These are phyloP conservation scores for Thelaira solivaga DNA, from an alignment of 2,888 invertebrate genomes.

Conservation along the genomic window DNA sequence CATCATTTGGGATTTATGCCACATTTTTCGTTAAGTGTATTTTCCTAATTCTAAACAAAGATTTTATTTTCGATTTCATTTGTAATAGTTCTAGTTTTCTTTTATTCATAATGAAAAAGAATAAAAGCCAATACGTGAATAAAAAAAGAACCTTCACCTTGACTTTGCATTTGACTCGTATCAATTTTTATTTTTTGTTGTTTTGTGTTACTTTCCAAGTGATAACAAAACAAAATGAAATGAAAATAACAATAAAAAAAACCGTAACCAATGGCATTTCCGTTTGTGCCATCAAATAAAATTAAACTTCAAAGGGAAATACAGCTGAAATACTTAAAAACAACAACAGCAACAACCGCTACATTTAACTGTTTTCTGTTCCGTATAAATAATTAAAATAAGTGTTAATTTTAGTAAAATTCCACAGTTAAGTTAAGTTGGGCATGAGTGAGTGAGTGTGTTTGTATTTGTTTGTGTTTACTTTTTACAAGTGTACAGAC, in stretches of 20 bases:
- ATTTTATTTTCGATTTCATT: too few species aligned
- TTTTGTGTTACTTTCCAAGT: too few species aligned
- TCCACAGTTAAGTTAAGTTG: conserved; percentile 4
- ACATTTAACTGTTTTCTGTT: conserved; percentile 29
- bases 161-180: too few species aligned
- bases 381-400: conserved; percentile 24
- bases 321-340: conserved; percentile 13
- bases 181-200: too few species aligned
- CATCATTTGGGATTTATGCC: too few species aligned
- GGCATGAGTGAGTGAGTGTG: too few species aligned
- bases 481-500: not conserved
- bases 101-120: too few species aligned
- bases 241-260: conserved; percentile 42
- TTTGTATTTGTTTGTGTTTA: too few species aligned
- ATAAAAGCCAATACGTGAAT: too few species aligned
- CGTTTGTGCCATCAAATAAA: conserved; percentile 42
- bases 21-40: too few species aligned
- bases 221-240: conserved; percentile 42
- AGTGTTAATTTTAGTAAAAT: conserved; percentile 24
- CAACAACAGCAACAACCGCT: not conserved
- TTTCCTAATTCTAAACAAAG: too few species aligned
- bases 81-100: too few species aligned
- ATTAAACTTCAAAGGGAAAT: conserved; percentile 29
- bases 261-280: conserved; percentile 53
- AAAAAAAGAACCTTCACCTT: conserved; percentile 51